A percentile compares a stretch with the other conserved stretches of the same genome.
phyloP scores from a whole-genome alignment of 2,888 invertebrate species.

The Nymphalis c-album region DNA sequence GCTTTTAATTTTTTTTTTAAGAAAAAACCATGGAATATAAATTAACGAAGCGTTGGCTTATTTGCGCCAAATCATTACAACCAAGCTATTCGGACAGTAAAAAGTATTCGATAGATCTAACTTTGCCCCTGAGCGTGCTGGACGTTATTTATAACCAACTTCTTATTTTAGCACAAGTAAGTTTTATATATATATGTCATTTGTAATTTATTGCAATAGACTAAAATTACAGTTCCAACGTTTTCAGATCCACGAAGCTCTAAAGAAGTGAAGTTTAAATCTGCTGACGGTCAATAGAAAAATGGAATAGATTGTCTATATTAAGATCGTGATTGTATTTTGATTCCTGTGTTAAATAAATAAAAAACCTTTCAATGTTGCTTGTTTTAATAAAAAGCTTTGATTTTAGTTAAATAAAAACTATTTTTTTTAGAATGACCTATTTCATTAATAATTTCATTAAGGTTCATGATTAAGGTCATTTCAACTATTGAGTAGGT shows the following conservation, averaged over 20 bases:
- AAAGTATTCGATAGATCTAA: constrained; percentile 50
- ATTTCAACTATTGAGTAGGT: too few relatives aligned
- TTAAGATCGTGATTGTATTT: too few relatives aligned
- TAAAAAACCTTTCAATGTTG: too few relatives aligned
- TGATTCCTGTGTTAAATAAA: too few relatives aligned
- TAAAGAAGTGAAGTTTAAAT: background rate
- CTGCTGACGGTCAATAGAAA: too few relatives aligned
- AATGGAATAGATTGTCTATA: too few relatives aligned
- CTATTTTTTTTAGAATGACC: too few relatives aligned
- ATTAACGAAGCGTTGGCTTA: constrained; percentile 49
- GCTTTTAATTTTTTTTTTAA: constrained; percentile 38
- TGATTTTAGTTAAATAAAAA: too few relatives aligned
- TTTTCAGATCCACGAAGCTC: constrained; percentile 4
- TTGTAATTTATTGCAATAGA: background rate
- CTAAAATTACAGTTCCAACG: background rate
- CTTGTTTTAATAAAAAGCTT: too few relatives aligned
- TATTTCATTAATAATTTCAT: too few relatives aligned
- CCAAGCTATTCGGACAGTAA: constrained; percentile 54
- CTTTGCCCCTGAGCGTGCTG: constrained; percentile 52
- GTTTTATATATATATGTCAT: background rate
- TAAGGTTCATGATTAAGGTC: too few relatives aligned
- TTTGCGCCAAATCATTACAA: constrained; percentile 41
- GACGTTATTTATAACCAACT: constrained; percentile 64
- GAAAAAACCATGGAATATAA: constrained; percentile 41
- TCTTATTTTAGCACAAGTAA: constrained; percentile 64